These are phyloP conservation scores for Pecten maximus DNA, from an alignment of 2,888 invertebrate species.

Conservation along the genomic window DNA sequence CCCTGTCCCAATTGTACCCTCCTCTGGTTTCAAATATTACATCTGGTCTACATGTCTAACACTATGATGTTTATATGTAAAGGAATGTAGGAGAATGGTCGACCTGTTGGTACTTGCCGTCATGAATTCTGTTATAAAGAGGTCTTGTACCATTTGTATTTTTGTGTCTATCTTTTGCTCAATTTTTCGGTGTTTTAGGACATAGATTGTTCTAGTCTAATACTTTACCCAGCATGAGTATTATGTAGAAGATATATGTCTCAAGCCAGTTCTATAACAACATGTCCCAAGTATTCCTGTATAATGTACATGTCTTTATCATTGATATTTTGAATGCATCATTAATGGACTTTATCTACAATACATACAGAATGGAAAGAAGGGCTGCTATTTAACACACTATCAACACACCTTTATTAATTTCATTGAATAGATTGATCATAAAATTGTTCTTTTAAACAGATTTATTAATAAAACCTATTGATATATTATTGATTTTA, in stretches of 20 bases:
- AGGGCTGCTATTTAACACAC: not conserved
- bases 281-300: not conserved
- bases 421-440: not conserved
- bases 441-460: not conserved
- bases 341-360: not conserved
- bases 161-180: not conserved
- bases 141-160: not conserved
- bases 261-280: not conserved
- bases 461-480: not conserved
- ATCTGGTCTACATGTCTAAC: no score
- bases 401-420: not conserved
- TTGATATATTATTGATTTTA: not conserved
- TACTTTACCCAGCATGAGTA: not conserved
- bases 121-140: not conserved
- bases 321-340: no score
- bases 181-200: not conserved
- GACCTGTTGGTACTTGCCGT: not conserved
- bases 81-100: not conserved
- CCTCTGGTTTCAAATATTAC: no score
- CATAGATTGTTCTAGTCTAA: not conserved
- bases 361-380: not conserved
- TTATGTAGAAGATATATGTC: not conserved
- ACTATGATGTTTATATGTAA: not conserved
- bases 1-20: no score
- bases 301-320: no score